These are phyloP conservation scores for Archocentrus centrarchus DNA, from an alignment of 2,113 vertebrate species.

Conservation along the genomic window DNA sequence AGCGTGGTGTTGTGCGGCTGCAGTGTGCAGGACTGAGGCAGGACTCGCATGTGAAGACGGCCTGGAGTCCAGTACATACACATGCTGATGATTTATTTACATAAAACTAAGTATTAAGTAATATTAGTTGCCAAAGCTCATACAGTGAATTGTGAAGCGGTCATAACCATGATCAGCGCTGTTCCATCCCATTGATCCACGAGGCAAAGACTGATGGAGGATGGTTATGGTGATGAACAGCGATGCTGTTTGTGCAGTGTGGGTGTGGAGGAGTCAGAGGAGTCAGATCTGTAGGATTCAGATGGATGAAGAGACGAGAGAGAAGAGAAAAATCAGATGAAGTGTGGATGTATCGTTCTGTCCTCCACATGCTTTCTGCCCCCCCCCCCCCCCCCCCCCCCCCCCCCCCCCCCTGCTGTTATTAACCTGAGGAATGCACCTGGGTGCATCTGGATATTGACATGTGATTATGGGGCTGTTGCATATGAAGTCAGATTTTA, in stretches of 20 bases:
- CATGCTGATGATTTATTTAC: not conserved
- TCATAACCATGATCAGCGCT: not conserved
- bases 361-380: not conserved
- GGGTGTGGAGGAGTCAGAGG: constrained; percentile 44
- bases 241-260: constrained; percentile 41
- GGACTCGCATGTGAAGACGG: not conserved
- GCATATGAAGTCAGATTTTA: not conserved
- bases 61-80: no score
- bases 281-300: constrained; percentile 46
- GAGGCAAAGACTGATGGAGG: not conserved
- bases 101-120: not conserved
- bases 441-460: not conserved
- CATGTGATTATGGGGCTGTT: not conserved
- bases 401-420: not conserved
- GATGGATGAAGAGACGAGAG: not conserved
- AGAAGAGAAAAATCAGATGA: not conserved
- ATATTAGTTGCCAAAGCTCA: not conserved
- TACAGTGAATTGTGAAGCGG: not conserved
- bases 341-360: not conserved
- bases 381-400: not conserved
- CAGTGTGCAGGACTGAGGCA: not conserved
- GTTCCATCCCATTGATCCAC: constrained; percentile 7
- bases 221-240: constrained; percentile 6
- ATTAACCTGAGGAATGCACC: not conserved
- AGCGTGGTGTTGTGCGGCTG: no score